Conservation (phyloP, 1,140 invertebrate species). For the Sarcophaga peregrina region DNA sequence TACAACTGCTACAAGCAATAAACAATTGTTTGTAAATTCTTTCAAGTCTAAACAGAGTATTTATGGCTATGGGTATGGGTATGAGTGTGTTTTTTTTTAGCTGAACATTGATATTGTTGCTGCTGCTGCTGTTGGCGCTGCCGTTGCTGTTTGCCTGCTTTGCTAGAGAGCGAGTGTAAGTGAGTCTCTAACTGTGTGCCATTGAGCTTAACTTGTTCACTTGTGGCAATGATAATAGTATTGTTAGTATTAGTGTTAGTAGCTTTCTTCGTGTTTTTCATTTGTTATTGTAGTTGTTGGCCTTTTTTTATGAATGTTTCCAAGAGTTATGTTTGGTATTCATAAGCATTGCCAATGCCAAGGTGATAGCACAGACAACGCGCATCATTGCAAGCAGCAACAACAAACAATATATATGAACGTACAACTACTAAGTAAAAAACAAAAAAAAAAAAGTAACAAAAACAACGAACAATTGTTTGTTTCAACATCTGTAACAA, state of each 20-base stretch:
- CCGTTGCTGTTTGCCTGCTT: not conserved
- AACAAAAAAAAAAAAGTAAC: not conserved
- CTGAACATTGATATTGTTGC: not conserved
- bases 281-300: constrained; percentile 26
- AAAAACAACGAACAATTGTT: constrained; percentile 6
- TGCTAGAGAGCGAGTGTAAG: not conserved
- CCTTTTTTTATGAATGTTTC: constrained; percentile 29
- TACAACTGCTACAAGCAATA: not conserved
- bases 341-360: constrained; percentile 65
- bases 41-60: not conserved
- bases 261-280: constrained; percentile 30
- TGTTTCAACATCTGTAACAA: constrained; percentile 38
- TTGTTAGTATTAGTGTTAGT: constrained; percentile 18
- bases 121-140: not conserved
- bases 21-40: constrained; percentile 16
- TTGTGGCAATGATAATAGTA: too few species aligned
- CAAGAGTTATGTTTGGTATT: constrained; percentile 48
- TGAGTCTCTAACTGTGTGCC: not conserved
- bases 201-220: too few species aligned
- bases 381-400: constrained; percentile 43
- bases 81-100: not conserved
- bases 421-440: constrained; percentile 22
- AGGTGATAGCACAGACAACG: constrained; percentile 60
- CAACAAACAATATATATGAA: constrained; percentile 27
- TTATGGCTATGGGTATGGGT: not conserved